Base-by-base conservation (phyloP, 2,113 vertebrate genomes). In the Clupea harengus region DNA sequence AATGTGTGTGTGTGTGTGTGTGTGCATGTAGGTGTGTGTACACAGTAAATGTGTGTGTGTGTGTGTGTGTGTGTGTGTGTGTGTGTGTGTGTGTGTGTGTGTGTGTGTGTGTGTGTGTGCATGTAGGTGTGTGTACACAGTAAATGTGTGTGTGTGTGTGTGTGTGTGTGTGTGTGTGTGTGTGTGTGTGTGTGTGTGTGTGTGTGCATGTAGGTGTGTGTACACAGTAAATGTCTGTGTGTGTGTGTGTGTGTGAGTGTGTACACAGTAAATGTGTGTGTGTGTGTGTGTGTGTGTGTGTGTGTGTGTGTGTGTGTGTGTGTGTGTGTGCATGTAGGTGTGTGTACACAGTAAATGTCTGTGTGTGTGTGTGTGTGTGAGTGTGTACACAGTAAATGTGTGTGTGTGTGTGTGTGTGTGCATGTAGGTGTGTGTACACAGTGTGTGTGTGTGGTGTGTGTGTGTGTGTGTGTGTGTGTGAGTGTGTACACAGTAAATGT, bases 391-490 rank as follows among this genome's bases (percentile, higher is more conserved):
- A n/a, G 11, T 54, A 54, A 54, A 17, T 46, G 67, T 81, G 32
- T 52, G 83, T 81, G 5, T 84, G 52, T n/a, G n/a, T 72, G 81
- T 44, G 67, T 15, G 13, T 82, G 60, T 78, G 46, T n/a, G n/a
- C 47, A 49, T 11, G 11, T 49, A 11, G 11, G 47, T 49, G 11
- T 11, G 39, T 39, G 39, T 39, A 39, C 39, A 39, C 2, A 2
- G 39, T 47, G 67, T 72, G 32, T 54, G 81, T 81, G 9, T 84
- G 46, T 75, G 81, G n/a, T n/a, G n/a, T n/a, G n/a, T n/a, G n/a
- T n/a, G n/a, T n/a, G n/a, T n/a, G n/a, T n/a, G n/a, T 47, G 67
- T 81, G 32, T 52, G 83, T 81, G 9, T 84, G 46, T 75, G 81
- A 28, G 72, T 17, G 9, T 83, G 64, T 80, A 39, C 17, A 11